phyloP scores from a whole-genome alignment of 64 coral and sea anemone species.

The Montipora cactus region DNA sequence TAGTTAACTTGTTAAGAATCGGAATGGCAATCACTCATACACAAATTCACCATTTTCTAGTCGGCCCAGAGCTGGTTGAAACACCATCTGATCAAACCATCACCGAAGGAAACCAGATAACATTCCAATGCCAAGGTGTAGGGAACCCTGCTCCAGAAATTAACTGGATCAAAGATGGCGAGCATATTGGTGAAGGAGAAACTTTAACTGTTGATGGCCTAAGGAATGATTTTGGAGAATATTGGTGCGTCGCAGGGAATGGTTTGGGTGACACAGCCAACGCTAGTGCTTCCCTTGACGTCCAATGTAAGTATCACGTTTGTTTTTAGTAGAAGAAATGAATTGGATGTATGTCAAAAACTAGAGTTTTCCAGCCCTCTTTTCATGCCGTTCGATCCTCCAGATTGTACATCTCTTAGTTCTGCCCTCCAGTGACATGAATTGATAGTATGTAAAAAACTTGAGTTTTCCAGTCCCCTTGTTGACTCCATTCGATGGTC shows the following conservation, averaged over 20 bases:
- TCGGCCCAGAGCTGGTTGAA: background rate
- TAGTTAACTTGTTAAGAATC: too few species aligned
- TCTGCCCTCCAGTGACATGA: too few species aligned
- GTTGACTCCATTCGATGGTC: too few species aligned
- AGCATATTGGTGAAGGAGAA: background rate
- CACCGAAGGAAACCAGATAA: background rate
- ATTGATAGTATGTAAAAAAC: too few species aligned
- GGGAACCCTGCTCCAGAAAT: conserved; percentile 25
- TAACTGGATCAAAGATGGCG: conserved; percentile 32
- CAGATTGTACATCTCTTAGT: too few species aligned
- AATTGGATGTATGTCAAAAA: too few species aligned
- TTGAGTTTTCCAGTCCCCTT: too few species aligned
- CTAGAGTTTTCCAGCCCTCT: too few species aligned
- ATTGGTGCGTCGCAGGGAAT: conserved; percentile 17
- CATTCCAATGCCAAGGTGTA: background rate
- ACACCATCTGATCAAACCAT: background rate
- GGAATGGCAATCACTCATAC: too few species aligned
- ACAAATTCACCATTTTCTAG: background rate
- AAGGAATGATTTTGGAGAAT: conserved; percentile 15
- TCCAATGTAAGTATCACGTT: background rate
- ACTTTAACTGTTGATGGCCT: background rate
- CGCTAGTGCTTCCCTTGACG: background rate
- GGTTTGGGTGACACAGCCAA: background rate
- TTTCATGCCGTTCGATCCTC: too few species aligned
- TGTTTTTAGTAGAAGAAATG: background rate